These are phyloP conservation scores for Hylia prasina DNA, from an alignment of 2,113 vertebrate species.

Conservation along the genomic window DNA sequence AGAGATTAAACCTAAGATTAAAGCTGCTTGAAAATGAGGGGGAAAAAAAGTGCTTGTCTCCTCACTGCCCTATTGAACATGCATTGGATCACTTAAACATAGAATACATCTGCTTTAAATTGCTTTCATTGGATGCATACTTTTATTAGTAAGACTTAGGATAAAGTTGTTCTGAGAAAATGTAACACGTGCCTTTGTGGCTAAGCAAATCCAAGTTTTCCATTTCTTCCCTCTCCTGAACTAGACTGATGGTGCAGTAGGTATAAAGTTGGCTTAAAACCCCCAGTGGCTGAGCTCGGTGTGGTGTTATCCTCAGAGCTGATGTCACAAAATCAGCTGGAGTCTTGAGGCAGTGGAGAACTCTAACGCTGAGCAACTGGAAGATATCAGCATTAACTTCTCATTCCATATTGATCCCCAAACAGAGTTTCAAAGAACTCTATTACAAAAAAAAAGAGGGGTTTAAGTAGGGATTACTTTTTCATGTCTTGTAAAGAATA, in stretches of 20 bases:
- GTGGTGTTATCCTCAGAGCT: background rate
- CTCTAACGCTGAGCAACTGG: background rate
- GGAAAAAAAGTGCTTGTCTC: background rate
- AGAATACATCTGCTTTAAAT: background rate
- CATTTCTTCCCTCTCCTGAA: background rate
- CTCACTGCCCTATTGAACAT: background rate
- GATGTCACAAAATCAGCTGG: background rate
- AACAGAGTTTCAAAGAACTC: slow-evolving; percentile 16
- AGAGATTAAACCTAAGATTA: background rate
- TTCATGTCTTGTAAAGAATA: slow-evolving; percentile 11
- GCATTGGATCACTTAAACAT: background rate
- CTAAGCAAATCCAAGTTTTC: background rate
- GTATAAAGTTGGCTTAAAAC: background rate
- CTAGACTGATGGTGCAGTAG: background rate
- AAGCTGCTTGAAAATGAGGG: background rate
- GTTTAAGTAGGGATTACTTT: slow-evolving; percentile 14
- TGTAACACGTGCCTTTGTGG: background rate
- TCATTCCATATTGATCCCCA: slow-evolving; percentile 19
- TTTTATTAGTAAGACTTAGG: background rate
- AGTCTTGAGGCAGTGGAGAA: background rate
- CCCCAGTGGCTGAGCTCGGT: background rate
- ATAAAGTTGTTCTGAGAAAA: background rate
- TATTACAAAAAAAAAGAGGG: background rate
- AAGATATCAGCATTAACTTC: background rate
- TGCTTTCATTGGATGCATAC: background rate